Conservation (phyloP, 2,888 invertebrate genomes). For the Microctonus brassicae region DNA sequence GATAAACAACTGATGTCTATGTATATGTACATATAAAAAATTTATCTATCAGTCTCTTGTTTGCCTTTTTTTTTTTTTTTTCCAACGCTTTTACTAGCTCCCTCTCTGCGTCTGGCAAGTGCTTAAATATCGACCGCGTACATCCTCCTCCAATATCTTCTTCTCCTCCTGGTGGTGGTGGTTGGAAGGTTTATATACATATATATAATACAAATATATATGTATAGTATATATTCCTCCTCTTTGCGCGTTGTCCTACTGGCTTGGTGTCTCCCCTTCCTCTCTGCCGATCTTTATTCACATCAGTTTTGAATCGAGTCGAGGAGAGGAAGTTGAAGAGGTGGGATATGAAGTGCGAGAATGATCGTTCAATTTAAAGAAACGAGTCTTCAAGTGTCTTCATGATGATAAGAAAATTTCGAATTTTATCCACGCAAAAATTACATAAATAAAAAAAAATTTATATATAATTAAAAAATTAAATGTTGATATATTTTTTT, state of each 20-base stretch:
- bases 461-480: no score
- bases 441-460: background rate
- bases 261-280: background rate
- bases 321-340: background rate
- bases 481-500: no score
- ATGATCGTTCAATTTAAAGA: constrained; percentile 15
- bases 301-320: constrained; percentile 1
- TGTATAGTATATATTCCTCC: no score
- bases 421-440: background rate
- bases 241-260: background rate
- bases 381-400: constrained; percentile 12
- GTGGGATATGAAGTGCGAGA: constrained; percentile 15
- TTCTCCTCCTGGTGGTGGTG: background rate
- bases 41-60: no score
- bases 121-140: constrained; percentile 43
- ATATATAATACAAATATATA: no score
- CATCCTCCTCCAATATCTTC: constrained; percentile 18
- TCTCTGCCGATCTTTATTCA: no score
- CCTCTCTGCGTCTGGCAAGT: constrained; percentile 2
- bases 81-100: no score
- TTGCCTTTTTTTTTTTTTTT: no score
- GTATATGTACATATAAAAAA: no score
- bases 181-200: no score
- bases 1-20: constrained; percentile 49
- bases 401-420: constrained; percentile 3